A percentile compares a stretch with the other conserved stretches of the same genome.
Conservation (phyloP, 2,113 vertebrate genomes). For the Tinamus guttatus region DNA sequence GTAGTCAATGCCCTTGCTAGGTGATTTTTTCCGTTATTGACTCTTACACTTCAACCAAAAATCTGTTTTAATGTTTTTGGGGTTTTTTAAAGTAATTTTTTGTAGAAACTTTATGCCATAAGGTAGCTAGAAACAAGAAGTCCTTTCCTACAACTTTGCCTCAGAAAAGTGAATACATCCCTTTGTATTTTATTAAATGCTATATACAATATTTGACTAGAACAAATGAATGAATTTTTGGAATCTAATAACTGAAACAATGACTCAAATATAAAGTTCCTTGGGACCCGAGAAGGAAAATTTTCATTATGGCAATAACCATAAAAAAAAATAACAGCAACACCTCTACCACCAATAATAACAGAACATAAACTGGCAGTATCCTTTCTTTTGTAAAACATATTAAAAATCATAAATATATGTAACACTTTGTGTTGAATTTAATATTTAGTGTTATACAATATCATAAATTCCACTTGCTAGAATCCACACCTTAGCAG, state of each 20-base stretch:
- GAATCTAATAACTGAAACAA: background rate
- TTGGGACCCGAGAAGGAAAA: slow-evolving; percentile 35
- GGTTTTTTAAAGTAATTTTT: background rate
- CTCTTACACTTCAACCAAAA: background rate
- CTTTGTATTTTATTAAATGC: background rate
- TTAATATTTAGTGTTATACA: slow-evolving; percentile 30
- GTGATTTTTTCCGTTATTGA: background rate
- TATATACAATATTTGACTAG: background rate
- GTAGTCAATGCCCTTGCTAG: background rate
- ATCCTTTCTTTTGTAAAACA: background rate
- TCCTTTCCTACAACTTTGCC: background rate
- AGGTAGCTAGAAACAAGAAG: background rate
- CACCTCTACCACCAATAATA: background rate
- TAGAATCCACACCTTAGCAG: background rate
- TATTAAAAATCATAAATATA: slow-evolving; percentile 55
- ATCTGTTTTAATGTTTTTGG: background rate
- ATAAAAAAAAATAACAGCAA: background rate
- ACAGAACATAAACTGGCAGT: background rate
- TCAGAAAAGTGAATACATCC: background rate
- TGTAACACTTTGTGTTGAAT: slow-evolving; percentile 1
- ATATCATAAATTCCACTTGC: background rate
- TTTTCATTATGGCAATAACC: background rate
- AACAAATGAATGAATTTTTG: background rate
- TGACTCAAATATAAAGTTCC: slow-evolving; percentile 12
- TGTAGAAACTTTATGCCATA: background rate